A percentile compares a stretch with the other conserved stretches of the same genome.
These are phyloP conservation scores for Heterocephalus glaber DNA, from an alignment of 2,113 vertebrate genomes.

Conservation along the genomic window DNA sequence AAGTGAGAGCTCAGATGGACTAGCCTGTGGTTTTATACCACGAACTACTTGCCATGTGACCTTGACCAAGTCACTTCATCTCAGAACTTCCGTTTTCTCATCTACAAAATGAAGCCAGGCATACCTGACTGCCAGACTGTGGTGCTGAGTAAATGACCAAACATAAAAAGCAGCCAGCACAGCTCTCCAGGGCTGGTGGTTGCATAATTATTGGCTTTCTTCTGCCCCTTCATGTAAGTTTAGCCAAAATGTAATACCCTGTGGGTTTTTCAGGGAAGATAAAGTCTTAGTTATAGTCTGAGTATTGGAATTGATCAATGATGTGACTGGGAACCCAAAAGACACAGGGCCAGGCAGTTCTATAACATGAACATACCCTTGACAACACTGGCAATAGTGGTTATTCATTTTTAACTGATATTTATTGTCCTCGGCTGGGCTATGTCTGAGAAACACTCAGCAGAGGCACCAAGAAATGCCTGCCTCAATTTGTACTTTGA, in stretches of 20 bases:
- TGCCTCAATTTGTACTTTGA: background rate
- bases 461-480: background rate
- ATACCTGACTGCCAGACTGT: fast-evolving
- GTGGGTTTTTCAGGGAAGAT: background rate
- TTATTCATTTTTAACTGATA: background rate
- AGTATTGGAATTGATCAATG: background rate
- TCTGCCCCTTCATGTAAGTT: background rate
- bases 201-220: background rate
- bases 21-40: background rate
- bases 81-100: background rate
- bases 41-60: background rate
- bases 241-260: background rate
- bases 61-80: background rate
- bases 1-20: background rate
- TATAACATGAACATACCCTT: background rate
- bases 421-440: background rate
- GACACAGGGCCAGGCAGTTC: background rate
- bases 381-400: background rate
- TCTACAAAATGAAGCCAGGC: background rate
- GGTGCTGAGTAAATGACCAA: background rate
- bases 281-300: background rate
- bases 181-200: background rate
- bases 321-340: background rate
- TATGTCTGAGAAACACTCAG: background rate
- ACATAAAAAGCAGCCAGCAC: background rate